A percentile compares a stretch with the other conserved stretches of the same genome.
These are phyloP conservation scores for Drosophila nr. perissopoda DNA, from an alignment of 2,888 invertebrate genomes.

Conservation along the genomic window DNA sequence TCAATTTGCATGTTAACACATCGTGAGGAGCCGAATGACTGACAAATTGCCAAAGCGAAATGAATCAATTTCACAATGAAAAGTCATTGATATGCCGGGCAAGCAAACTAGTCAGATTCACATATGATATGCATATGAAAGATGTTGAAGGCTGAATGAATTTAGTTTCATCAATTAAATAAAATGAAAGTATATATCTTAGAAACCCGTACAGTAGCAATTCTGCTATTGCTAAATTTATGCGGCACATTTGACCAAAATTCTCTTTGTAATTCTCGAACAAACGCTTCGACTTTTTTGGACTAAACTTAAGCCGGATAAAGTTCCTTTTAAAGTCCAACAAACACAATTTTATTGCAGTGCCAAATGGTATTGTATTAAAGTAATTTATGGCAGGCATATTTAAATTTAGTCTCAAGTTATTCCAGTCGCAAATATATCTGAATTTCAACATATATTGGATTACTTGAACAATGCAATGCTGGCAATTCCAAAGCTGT, in stretches of 20 bases:
- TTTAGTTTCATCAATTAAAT: neutral
- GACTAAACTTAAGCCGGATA: neutral
- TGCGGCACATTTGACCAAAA: neutral
- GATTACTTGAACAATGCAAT: neutral
- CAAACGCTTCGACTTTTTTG: neutral
- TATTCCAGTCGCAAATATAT: neutral
- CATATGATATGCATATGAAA: neutral
- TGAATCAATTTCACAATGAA: constrained; percentile 46
- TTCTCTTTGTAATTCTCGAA: neutral
- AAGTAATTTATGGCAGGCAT: neutral
- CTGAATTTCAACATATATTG: neutral
- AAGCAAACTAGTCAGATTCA: neutral
- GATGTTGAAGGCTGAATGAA: neutral
- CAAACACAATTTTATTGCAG: neutral
- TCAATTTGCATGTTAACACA: constrained; percentile 76
- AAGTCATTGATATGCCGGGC: constrained; percentile 28
- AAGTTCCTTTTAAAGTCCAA: neutral
- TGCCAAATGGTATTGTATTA: neutral
- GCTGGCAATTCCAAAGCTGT: neutral
- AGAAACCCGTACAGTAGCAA: constrained; percentile 1
- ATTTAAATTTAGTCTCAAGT: neutral
- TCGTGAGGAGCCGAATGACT: constrained; percentile 49
- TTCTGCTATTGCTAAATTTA: neutral
- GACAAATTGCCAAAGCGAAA: constrained; percentile 60
- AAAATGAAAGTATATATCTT: neutral